Conservation (phyloP, 1,140 invertebrate species). For the Nasonia longicornis region DNA sequence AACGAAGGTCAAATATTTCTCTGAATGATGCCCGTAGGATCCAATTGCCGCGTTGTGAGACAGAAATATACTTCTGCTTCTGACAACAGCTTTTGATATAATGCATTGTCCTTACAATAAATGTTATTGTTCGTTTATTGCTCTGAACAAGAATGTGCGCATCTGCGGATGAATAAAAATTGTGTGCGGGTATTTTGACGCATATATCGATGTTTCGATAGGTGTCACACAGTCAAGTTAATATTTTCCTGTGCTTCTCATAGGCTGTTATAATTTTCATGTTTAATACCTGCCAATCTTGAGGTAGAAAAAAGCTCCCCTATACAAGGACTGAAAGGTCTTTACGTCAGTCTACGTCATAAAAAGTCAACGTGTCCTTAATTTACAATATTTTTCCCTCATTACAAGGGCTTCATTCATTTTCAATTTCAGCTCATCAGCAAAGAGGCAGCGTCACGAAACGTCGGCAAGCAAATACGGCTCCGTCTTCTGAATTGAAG, state of each 20-base stretch:
- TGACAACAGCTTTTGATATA: not conserved
- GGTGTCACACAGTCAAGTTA: no score
- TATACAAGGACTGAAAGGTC: not conserved
- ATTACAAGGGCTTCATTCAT: constrained; percentile 14
- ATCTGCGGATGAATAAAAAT: no score
- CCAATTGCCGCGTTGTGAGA: not conserved
- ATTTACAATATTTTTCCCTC: constrained; percentile 13
- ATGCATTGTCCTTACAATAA: no score
- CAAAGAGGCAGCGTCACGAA: not conserved
- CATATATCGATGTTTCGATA: no score
- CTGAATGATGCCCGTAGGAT: constrained; percentile 16
- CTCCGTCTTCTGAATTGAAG: not conserved
- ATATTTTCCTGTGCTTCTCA: no score
- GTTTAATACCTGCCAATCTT: no score
- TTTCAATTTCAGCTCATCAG: constrained; percentile 21
- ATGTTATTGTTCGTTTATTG: no score
- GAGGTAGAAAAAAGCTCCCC: not conserved
- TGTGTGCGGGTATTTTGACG: no score
- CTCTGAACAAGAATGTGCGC: no score
- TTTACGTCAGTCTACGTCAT: not conserved
- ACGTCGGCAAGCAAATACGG: not conserved
- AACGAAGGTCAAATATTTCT: constrained; percentile 40
- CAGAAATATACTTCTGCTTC: not conserved
- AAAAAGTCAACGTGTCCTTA: not conserved
- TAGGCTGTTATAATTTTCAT: no score